Evolutionary conservation across 2,888 invertebrate genomes (phyloP).

Genomic region (Phragmatobia fuliginosa): DNA sequence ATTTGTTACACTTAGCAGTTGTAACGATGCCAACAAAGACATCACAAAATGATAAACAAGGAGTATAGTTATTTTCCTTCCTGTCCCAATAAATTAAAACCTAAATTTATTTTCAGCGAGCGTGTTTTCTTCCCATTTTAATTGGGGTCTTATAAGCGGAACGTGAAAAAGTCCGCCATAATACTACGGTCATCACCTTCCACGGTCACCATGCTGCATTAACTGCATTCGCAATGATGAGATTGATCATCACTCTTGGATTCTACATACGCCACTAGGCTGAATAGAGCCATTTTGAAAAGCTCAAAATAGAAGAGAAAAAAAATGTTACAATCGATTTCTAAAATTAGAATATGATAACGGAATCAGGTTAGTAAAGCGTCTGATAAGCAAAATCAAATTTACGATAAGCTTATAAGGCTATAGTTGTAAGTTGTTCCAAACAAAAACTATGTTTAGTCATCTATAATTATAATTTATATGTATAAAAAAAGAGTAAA

Average conservation of each 20-base stretch:
- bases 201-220: too few species aligned
- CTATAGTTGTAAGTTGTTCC: neutral
- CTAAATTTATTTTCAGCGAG: too few species aligned
- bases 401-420: neutral
- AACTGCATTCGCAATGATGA: too few species aligned
- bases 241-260: too few species aligned
- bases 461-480: neutral
- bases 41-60: neutral
- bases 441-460: neutral
- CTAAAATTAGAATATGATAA: neutral
- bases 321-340: neutral
- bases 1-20: neutral
- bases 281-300: neutral
- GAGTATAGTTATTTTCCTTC: neutral
- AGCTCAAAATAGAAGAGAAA: neutral
- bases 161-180: too few species aligned
- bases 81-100: too few species aligned
- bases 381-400: neutral
- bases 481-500: neutral
- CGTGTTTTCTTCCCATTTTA: too few species aligned
- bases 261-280: too few species aligned
- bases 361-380: neutral
- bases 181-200: too few species aligned
- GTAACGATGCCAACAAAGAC: neutral
- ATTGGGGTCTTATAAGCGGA: too few species aligned